Conservation (phyloP, 35 echinoderm and acorn worm species). For the Ptychodera flava region DNA sequence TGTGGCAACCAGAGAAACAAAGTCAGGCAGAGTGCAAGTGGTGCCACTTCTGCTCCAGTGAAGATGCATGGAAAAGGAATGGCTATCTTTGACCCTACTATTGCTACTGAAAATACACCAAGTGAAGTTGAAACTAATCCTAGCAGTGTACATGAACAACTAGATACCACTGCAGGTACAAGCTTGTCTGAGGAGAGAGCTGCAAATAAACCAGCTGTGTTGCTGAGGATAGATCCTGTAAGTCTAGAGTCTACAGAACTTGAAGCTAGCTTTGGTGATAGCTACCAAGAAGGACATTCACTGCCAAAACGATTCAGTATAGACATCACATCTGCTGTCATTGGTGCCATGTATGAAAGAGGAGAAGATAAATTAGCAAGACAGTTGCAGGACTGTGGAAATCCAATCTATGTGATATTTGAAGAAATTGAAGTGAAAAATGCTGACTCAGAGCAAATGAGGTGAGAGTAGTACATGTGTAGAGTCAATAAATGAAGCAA, state of each 20-base stretch:
- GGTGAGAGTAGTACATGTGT: too few species aligned
- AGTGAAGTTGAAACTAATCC: not conserved
- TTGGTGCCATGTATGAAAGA: constrained; percentile 10
- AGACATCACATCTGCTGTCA: constrained; percentile 22
- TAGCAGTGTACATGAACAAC: not conserved
- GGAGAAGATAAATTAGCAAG: constrained; percentile 2
- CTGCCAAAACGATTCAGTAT: constrained; percentile 28
- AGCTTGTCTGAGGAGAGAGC: not conserved
- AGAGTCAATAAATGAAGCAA: too few species aligned
- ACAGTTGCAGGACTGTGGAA: constrained; percentile 17
- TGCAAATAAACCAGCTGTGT: constrained; percentile 13
- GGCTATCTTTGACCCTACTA: not conserved
- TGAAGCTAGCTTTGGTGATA: constrained; percentile 17
- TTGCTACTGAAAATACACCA: not conserved
- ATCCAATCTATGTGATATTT: constrained; percentile 27
- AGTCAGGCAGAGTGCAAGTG: not conserved
- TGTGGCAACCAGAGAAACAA: not conserved
- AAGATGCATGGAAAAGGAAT: not conserved
- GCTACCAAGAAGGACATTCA: constrained; percentile 12
- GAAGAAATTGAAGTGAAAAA: too few species aligned
- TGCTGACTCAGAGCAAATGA: too few species aligned
- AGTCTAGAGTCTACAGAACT: not conserved
- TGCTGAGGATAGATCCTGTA: not conserved
- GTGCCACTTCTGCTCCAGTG: not conserved
- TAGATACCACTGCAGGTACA: not conserved